Evolutionary conservation across 1,140 invertebrate species (phyloP), one percentile per base, ranked within the genome.

Genomic region (Bombus cullumanus): DNA sequence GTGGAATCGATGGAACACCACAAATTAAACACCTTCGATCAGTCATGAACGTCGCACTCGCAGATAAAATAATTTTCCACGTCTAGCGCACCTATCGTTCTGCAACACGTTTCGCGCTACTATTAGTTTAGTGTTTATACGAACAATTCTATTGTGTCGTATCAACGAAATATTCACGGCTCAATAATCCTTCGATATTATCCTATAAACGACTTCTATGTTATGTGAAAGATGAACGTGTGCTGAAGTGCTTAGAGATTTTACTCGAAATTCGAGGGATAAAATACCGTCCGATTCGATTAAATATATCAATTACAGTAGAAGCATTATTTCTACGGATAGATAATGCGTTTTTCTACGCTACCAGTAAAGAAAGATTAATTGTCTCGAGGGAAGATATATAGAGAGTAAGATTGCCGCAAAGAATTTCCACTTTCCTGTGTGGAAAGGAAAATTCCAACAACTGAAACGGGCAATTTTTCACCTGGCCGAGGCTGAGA

Each of bases 11-110:
- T 75, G 53, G 62, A 43, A 76, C 31, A 78, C 64, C 69, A 62
- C 81, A 81, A 87, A 91, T 91, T 89, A 89, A 89, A 89, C 88
- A 83, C 68, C 41, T 80, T 78, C 59, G 37, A 53, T n/a, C 37
- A 81, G 66, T 86, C 59, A 57, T 59, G 64, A 37, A 28, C 71
- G 66, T 43, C 39, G 47, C 47, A 71, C 59, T 86, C 81, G 43
- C 34, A 66, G 39, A 68, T 68, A 79, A 79, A 89, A 83, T 72
- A 72, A 89, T 86, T 47, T 83, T 31, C 47, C 43, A 41, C n/a
- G 47, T n/a, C 28, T 31, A 28, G 6, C 68, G n/a, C 34, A 57
- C 25, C 25, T 73, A 59, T 82, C 64, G 74, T 28, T 66, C 37
- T 25, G 9, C 68, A 37, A 25, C 34, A 69, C 68, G 75, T 68